Base-by-base conservation (phyloP, 2,113 vertebrate species). In the Ia io region DNA sequence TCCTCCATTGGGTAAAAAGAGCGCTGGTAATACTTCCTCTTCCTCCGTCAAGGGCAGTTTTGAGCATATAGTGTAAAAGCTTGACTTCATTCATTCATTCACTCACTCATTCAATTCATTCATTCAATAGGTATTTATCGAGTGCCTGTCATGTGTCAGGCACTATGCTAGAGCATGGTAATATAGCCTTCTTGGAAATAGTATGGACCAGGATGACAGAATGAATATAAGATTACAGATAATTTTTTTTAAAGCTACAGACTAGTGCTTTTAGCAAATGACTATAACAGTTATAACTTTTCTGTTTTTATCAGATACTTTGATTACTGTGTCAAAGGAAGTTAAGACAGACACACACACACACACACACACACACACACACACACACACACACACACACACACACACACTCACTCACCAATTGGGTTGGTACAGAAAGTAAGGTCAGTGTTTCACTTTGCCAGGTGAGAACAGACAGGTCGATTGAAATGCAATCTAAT, bases 231-330 rank as follows among this genome's bases (percentile, higher is more conserved):
- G 61, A 28, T 65, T 23, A 83, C 3, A 44, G 30, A 76, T 6
- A 9, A 1, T 28, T 44, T n/a, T 28, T 92, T 59, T n/a, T 69
- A 6, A 37, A 49, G 40, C 56, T 93, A 80, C 84, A 90, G 14
- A 78, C 17, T n/a, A 49, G 12, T 56, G 22, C 9, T 87, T 92
- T 84, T 32, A 74, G 56, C 25, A 84, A 90, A 78, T 32, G 25
- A 67, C 37, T 91, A 10, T 84, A 80, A 71, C 5, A 84, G 40
- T 83, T 91, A 44, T 13, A 78, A 65, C 4, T 78, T 88, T 77
- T 85, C 69, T 94, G 3, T 86, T 97, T 95, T 86, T 53, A 91
- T 65, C 79, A 91, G 63, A 6, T 51, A 49, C 49, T 95, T 94
- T 67, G 42, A 80, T 94, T 63, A 90, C 13, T 91, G 4, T 76